Percentiles rank a stretch among this genome's conserved stretches.
phyloP scores from a whole-genome alignment of 2,888 invertebrate genomes.

The Colletes collaris region DNA sequence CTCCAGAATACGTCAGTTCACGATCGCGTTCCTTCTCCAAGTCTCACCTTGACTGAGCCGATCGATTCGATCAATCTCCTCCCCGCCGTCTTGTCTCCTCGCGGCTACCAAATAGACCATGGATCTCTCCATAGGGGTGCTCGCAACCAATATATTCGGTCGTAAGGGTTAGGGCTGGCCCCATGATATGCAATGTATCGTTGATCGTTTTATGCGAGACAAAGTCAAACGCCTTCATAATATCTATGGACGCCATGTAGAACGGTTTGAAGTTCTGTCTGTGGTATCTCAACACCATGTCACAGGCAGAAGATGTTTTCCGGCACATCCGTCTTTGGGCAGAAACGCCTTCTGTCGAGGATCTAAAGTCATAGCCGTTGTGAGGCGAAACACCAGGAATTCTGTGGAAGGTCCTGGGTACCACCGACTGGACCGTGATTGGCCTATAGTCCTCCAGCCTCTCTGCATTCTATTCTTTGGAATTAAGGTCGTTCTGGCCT shows the following conservation, averaged over 20 bases:
- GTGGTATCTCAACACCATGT: constrained; percentile 41
- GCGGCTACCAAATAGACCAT: no score
- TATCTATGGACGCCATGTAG: constrained; percentile 49
- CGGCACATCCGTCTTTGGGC: constrained; percentile 49
- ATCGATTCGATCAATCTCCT: no score
- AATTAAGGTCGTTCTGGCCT: constrained; percentile 55
- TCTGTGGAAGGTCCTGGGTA: constrained; percentile 41
- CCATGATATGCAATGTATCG: neutral
- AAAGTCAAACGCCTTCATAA: constrained; percentile 58
- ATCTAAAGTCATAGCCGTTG: constrained; percentile 18
- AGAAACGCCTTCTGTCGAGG: constrained; percentile 58
- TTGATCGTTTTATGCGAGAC: constrained; percentile 4
- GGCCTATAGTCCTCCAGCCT: constrained; percentile 60
- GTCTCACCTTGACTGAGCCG: no score
- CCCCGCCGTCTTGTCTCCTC: no score
- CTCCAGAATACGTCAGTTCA: no score
- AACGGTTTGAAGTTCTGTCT: constrained; percentile 37
- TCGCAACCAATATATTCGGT: no score
- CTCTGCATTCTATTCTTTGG: constrained; percentile 48
- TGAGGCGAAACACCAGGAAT: constrained; percentile 45
- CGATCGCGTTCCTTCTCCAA: no score
- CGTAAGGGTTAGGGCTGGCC: neutral
- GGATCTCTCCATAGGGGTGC: no score
- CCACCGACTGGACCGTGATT: constrained; percentile 57
- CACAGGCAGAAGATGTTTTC: constrained; percentile 55